Evolutionary conservation across 1,140 invertebrate species (phyloP), one percentile per base, ranked within the genome.

Genomic region (Orchestia grillus): DNA sequence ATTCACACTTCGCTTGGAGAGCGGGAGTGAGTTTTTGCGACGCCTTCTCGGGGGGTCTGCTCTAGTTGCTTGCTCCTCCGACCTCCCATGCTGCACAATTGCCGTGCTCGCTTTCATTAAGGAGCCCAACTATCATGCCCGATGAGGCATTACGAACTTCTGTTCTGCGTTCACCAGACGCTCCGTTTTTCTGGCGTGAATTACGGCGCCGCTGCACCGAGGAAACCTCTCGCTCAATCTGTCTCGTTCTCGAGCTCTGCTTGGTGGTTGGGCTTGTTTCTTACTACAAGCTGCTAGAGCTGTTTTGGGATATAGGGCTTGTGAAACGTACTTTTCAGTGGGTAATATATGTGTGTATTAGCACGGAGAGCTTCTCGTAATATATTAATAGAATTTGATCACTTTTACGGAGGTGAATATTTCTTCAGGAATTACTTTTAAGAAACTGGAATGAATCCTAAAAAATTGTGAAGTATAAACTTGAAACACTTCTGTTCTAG

Each of bases 21-120:
- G 36, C 62, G 62, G 36, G 62, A 3, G 28, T 15, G 28, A 23
- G 62, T 77, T 77, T 77, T 77, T 77, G 15, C 3, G 62, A 77
- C 62, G 36, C 11, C 62, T 77, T 77, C 62, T 77, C 62, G 11
- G 62, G 62, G 62, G 62, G 62, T 77, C 62, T 77, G 15, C 28
- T 15, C 28, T 77, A 3, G 62, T 77, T 77, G 62, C 62, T 15
- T 1, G 62, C 62, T 77, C 28, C 28, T 77, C 62, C 43, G 88
- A 90, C 88, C 88, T 90, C 88, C 88, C 88, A 44, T 90, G 88
- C 28, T 90, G 88, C 88, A 90, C 88, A 90, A 90, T 90, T 42
- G 88, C 42, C 41, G 41, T 42, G 88, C 41, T 44, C 88, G 88
- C n/a, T 42, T 41, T 90, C 3, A 90, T 19, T 90, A 19, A 43